A percentile compares a stretch with the other conserved stretches of the same genome.
Conservation (phyloP, 2,888 invertebrate species). For the Agelastica alni region DNA sequence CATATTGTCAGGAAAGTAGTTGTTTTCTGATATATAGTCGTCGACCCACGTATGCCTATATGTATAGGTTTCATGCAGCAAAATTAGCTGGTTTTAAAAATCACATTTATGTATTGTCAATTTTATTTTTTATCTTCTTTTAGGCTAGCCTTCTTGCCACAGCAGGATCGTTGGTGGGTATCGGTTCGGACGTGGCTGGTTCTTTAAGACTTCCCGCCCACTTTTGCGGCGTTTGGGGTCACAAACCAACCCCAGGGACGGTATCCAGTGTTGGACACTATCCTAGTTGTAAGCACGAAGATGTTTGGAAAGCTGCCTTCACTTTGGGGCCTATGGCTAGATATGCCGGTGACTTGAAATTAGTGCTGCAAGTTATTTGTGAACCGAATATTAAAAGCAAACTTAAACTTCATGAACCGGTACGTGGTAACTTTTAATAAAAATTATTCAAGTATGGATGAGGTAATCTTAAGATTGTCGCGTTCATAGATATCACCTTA, state of each 20-base stretch:
- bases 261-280: slow-evolving; percentile 71
- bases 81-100: too few relatives aligned
- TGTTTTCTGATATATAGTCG: too few relatives aligned
- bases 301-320: slow-evolving; percentile 71
- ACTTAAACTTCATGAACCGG: slow-evolving; percentile 59
- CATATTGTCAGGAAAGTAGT: too few relatives aligned
- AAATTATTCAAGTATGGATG: not conserved
- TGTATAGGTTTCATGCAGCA: too few relatives aligned
- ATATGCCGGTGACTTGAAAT: slow-evolving; percentile 81
- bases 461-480: too few relatives aligned
- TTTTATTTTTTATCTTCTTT: slow-evolving; percentile 30
- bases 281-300: slow-evolving; percentile 65
- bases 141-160: slow-evolving; percentile 76
- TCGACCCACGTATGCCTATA: too few relatives aligned
- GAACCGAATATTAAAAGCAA: slow-evolving; percentile 58
- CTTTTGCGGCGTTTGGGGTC: slow-evolving; percentile 93
- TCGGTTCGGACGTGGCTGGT: slow-evolving; percentile 90
- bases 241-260: slow-evolving; percentile 74
- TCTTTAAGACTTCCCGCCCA: slow-evolving; percentile 86
- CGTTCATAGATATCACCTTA: too few relatives aligned
- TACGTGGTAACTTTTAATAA: slow-evolving; percentile 44
- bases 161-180: slow-evolving; percentile 79
- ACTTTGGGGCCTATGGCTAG: slow-evolving; percentile 85
- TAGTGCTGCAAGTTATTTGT: slow-evolving; percentile 72
- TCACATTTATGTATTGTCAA: not conserved